These are phyloP conservation scores for Camptogramma bilineatum DNA, from an alignment of 2,888 invertebrate genomes.

Conservation along the genomic window DNA sequence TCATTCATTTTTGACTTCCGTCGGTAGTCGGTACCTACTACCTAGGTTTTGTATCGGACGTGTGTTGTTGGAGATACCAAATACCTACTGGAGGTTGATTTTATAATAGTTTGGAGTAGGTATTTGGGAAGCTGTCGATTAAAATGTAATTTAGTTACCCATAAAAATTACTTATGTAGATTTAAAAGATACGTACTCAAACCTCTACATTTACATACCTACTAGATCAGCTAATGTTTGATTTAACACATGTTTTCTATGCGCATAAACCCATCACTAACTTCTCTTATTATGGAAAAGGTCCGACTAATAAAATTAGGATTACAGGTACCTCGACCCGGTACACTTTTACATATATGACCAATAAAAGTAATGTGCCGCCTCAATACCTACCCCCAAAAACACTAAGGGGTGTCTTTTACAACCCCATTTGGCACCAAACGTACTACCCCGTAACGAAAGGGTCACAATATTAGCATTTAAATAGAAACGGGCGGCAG, in stretches of 20 bases:
- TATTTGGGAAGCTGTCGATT: too few relatives aligned
- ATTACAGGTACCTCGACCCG: slow-evolving; percentile 31
- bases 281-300: slow-evolving; percentile 37
- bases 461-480: slow-evolving; percentile 64
- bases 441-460: slow-evolving; percentile 40
- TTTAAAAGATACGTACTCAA: too few relatives aligned
- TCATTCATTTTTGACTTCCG: too few relatives aligned
- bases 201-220: too few relatives aligned
- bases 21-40: too few relatives aligned
- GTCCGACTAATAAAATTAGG: slow-evolving; percentile 42
- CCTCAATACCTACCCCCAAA: slow-evolving; percentile 38
- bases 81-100: too few relatives aligned
- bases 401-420: slow-evolving; percentile 46
- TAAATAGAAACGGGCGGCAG: slow-evolving; percentile 55
- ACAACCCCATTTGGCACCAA: slow-evolving; percentile 44
- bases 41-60: too few relatives aligned
- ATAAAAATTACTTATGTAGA: too few relatives aligned
- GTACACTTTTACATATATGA: slow-evolving; percentile 44
- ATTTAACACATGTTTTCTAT: background rate
- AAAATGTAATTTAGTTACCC: too few relatives aligned
- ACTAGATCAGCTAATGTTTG: background rate
- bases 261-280: slow-evolving; percentile 1
- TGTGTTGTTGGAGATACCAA: too few relatives aligned
- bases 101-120: too few relatives aligned
- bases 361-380: slow-evolving; percentile 46